Evolutionary conservation across 2,797 vertebrate genomes (phyloP).

Genomic region (Podarcis siculus): DNA sequence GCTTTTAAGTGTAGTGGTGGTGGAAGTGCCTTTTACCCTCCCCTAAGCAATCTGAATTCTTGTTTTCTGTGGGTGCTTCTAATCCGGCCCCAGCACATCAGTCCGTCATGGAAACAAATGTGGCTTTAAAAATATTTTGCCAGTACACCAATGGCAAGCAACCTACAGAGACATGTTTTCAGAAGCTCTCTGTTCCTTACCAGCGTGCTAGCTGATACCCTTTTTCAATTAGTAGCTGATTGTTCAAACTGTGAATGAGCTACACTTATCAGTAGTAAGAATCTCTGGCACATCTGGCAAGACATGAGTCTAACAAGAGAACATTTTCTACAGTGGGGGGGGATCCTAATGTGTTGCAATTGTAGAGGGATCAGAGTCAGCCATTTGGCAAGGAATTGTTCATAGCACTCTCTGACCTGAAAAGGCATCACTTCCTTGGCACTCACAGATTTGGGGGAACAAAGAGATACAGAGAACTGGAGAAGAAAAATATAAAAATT

Average conservation of each 20-base stretch:
- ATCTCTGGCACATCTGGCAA: background rate
- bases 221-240: slow-evolving; percentile 15
- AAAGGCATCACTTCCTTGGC: background rate
- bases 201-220: background rate
- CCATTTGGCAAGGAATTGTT: slow-evolving; percentile 10
- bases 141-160: background rate
- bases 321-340: slow-evolving; percentile 11
- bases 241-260: background rate
- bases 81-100: slow-evolving; percentile 4
- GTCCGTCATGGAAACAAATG: too few relatives aligned
- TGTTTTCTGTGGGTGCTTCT: slow-evolving; percentile 27
- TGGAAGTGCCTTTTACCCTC: background rate
- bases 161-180: background rate
- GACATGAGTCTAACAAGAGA: background rate
- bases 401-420: background rate
- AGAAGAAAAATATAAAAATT: background rate
- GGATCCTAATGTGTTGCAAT: background rate
- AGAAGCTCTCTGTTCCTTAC: background rate
- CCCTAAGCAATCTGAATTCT: background rate
- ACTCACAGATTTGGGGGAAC: background rate
- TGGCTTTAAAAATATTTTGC: too few relatives aligned
- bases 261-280: background rate
- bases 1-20: background rate
- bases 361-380: background rate
- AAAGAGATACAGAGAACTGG: background rate